Base-by-base conservation (phyloP, 2,797 vertebrate genomes). In the Myripristis murdjan region DNA sequence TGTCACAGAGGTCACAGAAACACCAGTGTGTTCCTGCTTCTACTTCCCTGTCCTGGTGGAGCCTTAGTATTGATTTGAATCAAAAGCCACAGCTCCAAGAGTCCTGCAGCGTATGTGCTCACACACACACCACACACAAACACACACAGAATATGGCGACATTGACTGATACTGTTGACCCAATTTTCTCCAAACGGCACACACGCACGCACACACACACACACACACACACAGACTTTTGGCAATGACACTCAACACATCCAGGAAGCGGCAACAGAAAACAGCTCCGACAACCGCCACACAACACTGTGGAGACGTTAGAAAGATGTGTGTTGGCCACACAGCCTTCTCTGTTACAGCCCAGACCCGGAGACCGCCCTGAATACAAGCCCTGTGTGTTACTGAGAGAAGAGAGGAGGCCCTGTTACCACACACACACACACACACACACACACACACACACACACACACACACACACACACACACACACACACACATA, bases 371-470 rank as follows among this genome's bases (percentile, higher is more conserved):
- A n/a, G 14, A 18, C 5, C 11, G 80, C 41, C 53, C 39, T 89
- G 86, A 85, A 91, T 83, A 63, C 83, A 68, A 73, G 46, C 41
- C 61, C 79, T 77, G 82, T 83, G 75, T 63, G 73, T 33, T 5
- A 37, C 68, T 53, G 59, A 46, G 62, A 70, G 64, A 65, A 69
- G 63, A 79, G 82, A 68, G 58, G 53, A n/a, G 35, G 33, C 64
- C 64, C 75, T 66, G 76, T n/a, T n/a, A n/a, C n/a, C n/a, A n/a
- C n/a, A n/a, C n/a, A 77, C 68, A 14, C 22, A n/a, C n/a, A n/a
- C n/a, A n/a, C n/a, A n/a, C n/a, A n/a, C n/a, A n/a, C n/a, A n/a
- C n/a, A n/a, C n/a, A n/a, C n/a, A n/a, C n/a, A n/a, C n/a, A n/a
- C n/a, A n/a, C n/a, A n/a, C n/a, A n/a, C n/a, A n/a, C n/a, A n/a